Percentiles rank a stretch among this genome's conserved stretches.
Evolutionary conservation across 2,797 vertebrate genomes (phyloP).

Genomic region (Eulemur mongoz): DNA sequence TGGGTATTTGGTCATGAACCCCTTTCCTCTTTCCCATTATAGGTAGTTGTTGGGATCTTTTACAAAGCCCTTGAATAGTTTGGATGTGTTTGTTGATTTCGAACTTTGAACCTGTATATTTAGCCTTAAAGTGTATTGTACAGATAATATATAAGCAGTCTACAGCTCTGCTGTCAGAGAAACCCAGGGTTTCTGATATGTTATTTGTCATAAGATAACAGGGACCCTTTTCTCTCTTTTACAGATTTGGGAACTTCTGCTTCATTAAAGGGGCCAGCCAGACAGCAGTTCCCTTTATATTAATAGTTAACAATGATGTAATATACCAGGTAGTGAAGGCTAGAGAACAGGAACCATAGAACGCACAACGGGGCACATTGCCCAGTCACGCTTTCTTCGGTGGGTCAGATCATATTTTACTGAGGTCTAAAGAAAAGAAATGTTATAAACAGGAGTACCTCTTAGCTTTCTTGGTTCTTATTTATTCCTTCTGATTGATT

Average conservation of each 20-base stretch:
- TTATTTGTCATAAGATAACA: constrained; percentile 22
- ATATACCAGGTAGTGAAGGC: constrained; percentile 19
- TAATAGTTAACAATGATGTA: constrained; percentile 13
- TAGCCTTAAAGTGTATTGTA: not conserved
- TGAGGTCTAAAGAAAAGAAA: constrained; percentile 54
- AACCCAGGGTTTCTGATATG: not conserved
- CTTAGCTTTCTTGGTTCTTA: not conserved
- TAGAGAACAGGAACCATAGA: constrained; percentile 30
- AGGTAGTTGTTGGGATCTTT: not conserved
- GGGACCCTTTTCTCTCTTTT: not conserved
- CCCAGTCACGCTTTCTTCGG: not conserved
- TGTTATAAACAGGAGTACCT: not conserved
- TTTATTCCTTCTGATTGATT: constrained; percentile 34
- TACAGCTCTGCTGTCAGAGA: not conserved
- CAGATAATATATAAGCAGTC: not conserved
- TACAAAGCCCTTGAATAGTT: not conserved
- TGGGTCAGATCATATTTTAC: constrained; percentile 50
- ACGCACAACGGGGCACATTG: not conserved
- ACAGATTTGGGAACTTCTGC: constrained; percentile 17
- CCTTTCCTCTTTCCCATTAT: not conserved
- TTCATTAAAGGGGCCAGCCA: constrained; percentile 20
- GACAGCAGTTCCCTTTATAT: constrained; percentile 53
- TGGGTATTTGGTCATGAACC: not conserved
- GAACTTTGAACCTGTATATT: not conserved
- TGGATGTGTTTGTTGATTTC: constrained; percentile 5